Base-by-base conservation (phyloP, 2,113 vertebrate species). In the Synodontis membranacea region DNA sequence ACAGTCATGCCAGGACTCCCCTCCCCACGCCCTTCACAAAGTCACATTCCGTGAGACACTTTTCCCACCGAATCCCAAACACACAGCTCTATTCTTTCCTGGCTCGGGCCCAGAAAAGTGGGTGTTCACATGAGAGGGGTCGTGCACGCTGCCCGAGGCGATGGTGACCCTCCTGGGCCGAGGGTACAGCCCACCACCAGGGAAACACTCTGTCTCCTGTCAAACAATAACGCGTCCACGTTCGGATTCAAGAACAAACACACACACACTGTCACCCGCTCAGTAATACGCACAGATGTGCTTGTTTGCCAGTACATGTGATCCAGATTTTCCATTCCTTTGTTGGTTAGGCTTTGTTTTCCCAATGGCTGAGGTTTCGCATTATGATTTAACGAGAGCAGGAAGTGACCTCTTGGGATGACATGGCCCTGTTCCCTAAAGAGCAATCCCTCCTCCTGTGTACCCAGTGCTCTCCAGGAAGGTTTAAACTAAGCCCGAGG, bases 41-140 rank as follows among this genome's bases (percentile, higher is more conserved):
- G 90, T 93, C 91, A 92, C 93, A 95, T 95, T 94, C 95, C 93
- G 88, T 86, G 31, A 88, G 83, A 93, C 82, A 87, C 92, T 90
- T 95, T 95, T 95, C 94, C 95, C 95, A 95, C 92, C 91, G 86
- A 80, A 89, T 86, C 87, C 93, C 90, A 91, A 94, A 94, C 90
- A 92, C 91, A 90, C 86, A 52, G 91, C 84, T 93, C 91, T 94
- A 93, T 95, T 95, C 91, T 84, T 89, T 90, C 76, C 92, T 94
- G 93, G 94, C 90, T 25, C 76, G 78, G 82, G 42, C 87, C 92
- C 94, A 94, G 90, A 90, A 88, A 89, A 90, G 94, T 94, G 93
- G 94, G 94, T 82, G 93, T 93, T 91, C 92, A 89, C 93, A 93
- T 94, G 92, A 94, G 93, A 90, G 86, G 91, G 93, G 93, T 93